Percentiles rank a stretch among this genome's conserved stretches.
phyloP scores from a whole-genome alignment of 2,797 vertebrate species.

The Tachyglossus aculeatus region DNA sequence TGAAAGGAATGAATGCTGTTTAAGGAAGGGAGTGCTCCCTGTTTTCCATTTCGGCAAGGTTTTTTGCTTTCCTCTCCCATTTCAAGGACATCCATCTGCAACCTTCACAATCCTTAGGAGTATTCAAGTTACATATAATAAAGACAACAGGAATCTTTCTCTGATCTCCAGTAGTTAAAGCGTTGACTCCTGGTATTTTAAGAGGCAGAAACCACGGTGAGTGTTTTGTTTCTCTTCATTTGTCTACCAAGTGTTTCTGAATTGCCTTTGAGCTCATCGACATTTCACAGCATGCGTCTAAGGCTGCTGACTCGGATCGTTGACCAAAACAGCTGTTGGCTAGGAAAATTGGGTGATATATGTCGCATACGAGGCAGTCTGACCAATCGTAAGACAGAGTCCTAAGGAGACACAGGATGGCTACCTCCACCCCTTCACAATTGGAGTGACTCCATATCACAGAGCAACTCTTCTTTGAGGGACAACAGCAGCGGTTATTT shows the following conservation, averaged over 20 bases:
- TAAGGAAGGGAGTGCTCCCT: too few relatives aligned
- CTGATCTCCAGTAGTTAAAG: neutral
- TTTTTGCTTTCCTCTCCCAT: too few relatives aligned
- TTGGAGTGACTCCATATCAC: neutral
- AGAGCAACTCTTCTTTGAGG: neutral
- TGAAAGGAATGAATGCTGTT: too few relatives aligned
- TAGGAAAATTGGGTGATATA: neutral
- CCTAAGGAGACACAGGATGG: neutral
- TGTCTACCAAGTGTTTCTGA: neutral
- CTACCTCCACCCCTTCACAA: neutral
- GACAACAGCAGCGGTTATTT: neutral
- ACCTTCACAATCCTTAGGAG: neutral
- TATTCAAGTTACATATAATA: neutral
- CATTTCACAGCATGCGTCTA: neutral
- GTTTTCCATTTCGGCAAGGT: too few relatives aligned
- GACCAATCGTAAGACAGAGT: neutral
- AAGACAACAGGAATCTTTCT: neutral
- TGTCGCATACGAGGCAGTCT: neutral
- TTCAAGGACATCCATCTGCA: neutral
- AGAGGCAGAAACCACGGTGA: neutral
- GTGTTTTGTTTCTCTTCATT: neutral
- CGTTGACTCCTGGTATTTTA: neutral
- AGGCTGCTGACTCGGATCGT: neutral
- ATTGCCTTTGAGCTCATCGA: neutral
- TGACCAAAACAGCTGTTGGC: neutral